Evolutionary conservation across 2,888 invertebrate genomes (phyloP), one percentile per base, ranked within the genome.

Genomic region (Dioctria linearis): DNA sequence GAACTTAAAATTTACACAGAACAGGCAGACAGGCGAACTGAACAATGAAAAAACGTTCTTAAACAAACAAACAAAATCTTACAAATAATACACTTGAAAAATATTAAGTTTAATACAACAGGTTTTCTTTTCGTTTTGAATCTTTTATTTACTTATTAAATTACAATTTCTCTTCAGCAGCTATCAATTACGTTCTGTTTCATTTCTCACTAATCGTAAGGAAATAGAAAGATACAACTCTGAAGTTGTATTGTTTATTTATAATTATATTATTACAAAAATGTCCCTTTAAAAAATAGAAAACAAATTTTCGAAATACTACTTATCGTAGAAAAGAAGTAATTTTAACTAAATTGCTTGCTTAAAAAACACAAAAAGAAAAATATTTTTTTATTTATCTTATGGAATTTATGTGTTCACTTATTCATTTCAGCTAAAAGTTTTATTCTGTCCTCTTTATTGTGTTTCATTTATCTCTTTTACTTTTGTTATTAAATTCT

Each of bases 181-280:
- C 63, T 76, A 76, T 76, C 49, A 76, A 46, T 61, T 76, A 37
- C 51, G 61, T 49, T 61, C 54, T 76, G 37, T 63, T 79, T 51
- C 46, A 69, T 69, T 67, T 59, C 39, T 79, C 25, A 67, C 57
- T 79, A 25, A 25, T 25, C 25, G 25, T 25, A 79, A 79, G 66
- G 79, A 79, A 79, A 57, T 79, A 79, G 66, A 79, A 79, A 79
- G 79, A 79, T 25, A 25, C 67, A 79, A 79, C 67, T 79, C 59
- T 67, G 40, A 67, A 78, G 66, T 78, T 78, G 57, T 63, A 66
- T 40, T 79, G 11, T 66, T 79, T 67, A 67, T 79, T 79, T 79
- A 78, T 78, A 51, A 54, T 54, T 78, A 25, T 25, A 51, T 66
- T 54, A 54, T 66, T 78, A 54, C 54, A 54, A 42, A 59, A 67